phyloP scores from a whole-genome alignment of 2,113 vertebrate genomes.

The Oreamnos americanus region DNA sequence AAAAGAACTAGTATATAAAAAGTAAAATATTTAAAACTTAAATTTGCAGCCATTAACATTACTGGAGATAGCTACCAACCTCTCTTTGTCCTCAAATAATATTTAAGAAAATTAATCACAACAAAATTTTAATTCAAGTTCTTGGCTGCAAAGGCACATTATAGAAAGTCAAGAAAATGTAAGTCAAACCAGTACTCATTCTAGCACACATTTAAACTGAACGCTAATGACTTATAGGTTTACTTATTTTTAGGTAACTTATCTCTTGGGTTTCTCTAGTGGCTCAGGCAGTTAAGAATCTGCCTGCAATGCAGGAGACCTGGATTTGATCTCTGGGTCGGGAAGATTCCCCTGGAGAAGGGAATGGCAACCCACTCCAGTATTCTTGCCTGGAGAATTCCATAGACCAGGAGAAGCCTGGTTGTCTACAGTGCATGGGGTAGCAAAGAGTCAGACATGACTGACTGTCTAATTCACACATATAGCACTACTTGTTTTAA shows the following conservation, averaged over 20 bases:
- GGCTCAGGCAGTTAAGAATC: neutral
- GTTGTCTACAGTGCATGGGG: neutral
- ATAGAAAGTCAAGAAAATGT: neutral
- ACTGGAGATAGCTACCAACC: neutral
- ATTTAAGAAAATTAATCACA: slow-evolving; percentile 21
- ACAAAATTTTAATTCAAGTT: neutral
- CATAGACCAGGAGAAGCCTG: neutral
- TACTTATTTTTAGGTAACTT: neutral
- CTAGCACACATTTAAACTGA: neutral
- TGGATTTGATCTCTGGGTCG: neutral
- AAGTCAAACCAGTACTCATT: neutral
- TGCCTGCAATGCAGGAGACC: neutral
- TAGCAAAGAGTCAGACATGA: neutral
- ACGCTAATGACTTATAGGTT: neutral
- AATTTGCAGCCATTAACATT: neutral
- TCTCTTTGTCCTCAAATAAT: neutral
- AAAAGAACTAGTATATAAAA: neutral
- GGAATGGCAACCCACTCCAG: neutral
- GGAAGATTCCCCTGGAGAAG: neutral
- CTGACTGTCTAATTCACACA: neutral
- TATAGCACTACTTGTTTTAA: neutral
- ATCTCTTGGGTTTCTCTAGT: neutral
- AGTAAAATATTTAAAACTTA: neutral
- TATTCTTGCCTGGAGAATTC: neutral
- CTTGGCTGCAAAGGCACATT: neutral